Base-by-base conservation (phyloP, 2,113 vertebrate genomes). In the Struthio camelus region DNA sequence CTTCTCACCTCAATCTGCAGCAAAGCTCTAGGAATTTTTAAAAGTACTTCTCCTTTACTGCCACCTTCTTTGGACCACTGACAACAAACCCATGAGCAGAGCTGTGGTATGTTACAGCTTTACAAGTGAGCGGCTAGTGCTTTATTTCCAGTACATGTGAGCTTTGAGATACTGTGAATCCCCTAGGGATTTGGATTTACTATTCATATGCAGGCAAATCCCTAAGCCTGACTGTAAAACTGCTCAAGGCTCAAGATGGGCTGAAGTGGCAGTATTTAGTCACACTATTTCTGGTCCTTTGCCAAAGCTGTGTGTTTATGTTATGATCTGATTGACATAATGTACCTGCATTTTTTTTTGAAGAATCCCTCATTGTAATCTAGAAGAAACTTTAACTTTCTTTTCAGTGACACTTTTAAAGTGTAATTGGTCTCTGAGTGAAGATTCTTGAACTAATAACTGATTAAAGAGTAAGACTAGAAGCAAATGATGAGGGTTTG, bases 111-210 rank as follows among this genome's bases (percentile, higher is more conserved):
- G 42, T 88, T 89, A 34, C 17, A 61, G 72, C 65, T 90, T 77
- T 65, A 78, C 25, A 61, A 69, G 65, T 19, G 44, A 93, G 80
- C 36, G 48, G 69, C 78, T 92, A 58, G 32, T 80, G 62, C 77
- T 89, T 92, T 87, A 70, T 94, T 95, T 95, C 44, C 80, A 62
- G 51, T 70, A 58, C 53, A 36, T 91, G 66, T 92, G 89, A 93
- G 92, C 89, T 94, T 81, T 89, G 80, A 92, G 95, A 92, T 92
- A 87, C 83, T 34, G 11, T 32, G 92, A 46, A 62, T 94, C 91
- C 85, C 65, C 6, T 6, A 70, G 75, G 93, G 93, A 93, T 96
- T 95, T 93, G 93, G 87, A 96, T 95, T 96, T 97, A 95, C 46
- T 82, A 62, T 91, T 92, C 95, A 92, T 70, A 94, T 32, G 78